Base-by-base conservation (phyloP, 2,797 vertebrate species). In the Micrastur ruficollis region DNA sequence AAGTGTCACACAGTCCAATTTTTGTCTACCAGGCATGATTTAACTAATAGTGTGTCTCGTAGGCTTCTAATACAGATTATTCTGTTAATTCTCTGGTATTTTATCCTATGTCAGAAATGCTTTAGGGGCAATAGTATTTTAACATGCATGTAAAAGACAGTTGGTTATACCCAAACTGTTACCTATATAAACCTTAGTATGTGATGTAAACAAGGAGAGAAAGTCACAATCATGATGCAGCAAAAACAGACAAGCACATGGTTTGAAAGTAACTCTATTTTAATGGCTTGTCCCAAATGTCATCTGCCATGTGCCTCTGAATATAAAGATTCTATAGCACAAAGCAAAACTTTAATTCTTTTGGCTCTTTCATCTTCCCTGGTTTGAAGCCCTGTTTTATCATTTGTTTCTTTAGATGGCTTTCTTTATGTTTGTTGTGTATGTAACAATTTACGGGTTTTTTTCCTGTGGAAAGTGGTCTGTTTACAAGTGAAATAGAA, bases 351-450 rank as follows among this genome's bases (percentile, higher is more conserved):
- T 91, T 62, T 14, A 19, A 40, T 80, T 78, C 52, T 87, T 83
- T 78, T 58, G 68, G 9, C n/a, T 87, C 62, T 93, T 94, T 95
- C 68, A 89, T 93, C 91, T 78, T 88, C 32, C 11, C 14, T 36
- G 17, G 36, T 89, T 83, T 93, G 87, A 90, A 94, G 58, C 27
- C 46, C 36, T 72, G 34, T 78, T 90, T 82, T 67, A 81, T 83
- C 12, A 0, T 92, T 75, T 67, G 16, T 81, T 93, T 92, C 50
- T 36, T 72, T 65, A 90, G 34, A 38, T 81, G 38, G 7, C 18
- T 91, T 84, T 93, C 66, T 70, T 86, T 91, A 40, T 56, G 79
- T 80, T 83, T 86, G 72, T 84, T 62, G 80, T 94, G 34, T 83
- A 56, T 62, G 29, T 79, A 84, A 40, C 58, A 67, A 8, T 46